Evolutionary conservation across 2,888 invertebrate genomes (phyloP), one percentile per base, ranked within the genome.

Genomic region (Scaptomyza tumidula): DNA sequence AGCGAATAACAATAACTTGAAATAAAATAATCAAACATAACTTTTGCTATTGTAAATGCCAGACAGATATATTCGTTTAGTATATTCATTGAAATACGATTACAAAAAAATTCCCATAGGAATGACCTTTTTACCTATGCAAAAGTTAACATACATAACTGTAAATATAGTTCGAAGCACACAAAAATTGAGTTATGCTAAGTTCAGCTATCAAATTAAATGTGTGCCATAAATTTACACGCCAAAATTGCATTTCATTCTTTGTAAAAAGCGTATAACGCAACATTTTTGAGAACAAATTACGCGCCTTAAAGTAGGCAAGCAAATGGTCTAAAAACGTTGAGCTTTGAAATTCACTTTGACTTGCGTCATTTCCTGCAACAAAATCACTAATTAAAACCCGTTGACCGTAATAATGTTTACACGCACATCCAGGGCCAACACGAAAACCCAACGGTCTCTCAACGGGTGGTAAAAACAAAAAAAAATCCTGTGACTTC

Each of bases 381-480:
- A 75, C 74, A 56, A 82, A 80, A 73, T 70, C 67, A 50, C 80
- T 80, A 82, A 82, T 82, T 82, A 80, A 80, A 82, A 82, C 52
- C 68, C 80, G 62, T 76, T 82, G 80, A 83, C 83, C 81, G 78
- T 76, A 78, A 72, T 64, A 69, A 80, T 75, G 83, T 74, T 63
- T 62, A 72, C 71, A 69, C 62, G 67, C 39, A 14, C 49, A 35
- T 5, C n/a, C 43, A 58, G 24, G 5, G 27, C 0, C 3, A 3
- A 39, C 33, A 35, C 35, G 9, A 39, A 16, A 29, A 31, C 31
- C n/a, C 29, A 46, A 54, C 24, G 2, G 19, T n/a, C 44, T 50
- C 24, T 24, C 35, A 31, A 13, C 37, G 33, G n/a, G 6, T 10
- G 39, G 13, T 1, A 55, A 19, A 19, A 19, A 19, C 19, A 46